Evolutionary conservation across 2,113 vertebrate genomes (phyloP).

Genomic region (Pteruthius melanotis): DNA sequence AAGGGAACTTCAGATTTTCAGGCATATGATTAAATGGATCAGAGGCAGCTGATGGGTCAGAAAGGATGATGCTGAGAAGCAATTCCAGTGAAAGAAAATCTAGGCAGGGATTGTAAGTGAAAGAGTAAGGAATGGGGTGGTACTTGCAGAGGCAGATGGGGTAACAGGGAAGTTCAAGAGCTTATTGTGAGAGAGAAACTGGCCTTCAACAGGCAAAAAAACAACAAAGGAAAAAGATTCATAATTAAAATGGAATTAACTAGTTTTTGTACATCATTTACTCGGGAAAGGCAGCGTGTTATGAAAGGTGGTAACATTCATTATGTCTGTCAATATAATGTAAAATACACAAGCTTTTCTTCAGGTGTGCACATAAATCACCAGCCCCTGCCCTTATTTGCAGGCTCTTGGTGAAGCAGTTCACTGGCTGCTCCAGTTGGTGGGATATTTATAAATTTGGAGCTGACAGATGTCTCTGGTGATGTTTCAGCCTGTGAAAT

Average conservation of each 20-base stretch:
- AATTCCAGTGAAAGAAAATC: background rate
- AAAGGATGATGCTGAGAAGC: background rate
- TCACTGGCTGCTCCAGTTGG: background rate
- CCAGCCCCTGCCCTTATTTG: background rate
- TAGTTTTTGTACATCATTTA: background rate
- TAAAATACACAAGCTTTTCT: slow-evolving; percentile 19
- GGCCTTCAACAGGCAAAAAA: background rate
- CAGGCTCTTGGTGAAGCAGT: background rate
- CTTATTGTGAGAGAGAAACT: background rate
- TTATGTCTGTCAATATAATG: background rate
- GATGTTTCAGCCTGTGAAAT: background rate
- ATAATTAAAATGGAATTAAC: background rate
- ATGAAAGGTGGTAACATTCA: background rate
- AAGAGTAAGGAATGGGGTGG: background rate
- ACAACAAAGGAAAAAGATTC: background rate
- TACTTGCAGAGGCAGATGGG: background rate
- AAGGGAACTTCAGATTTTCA: background rate
- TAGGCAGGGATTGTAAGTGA: background rate
- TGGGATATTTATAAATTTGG: background rate
- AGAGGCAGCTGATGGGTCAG: background rate
- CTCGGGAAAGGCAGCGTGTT: background rate
- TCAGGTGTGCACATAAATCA: background rate
- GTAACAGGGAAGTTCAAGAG: background rate
- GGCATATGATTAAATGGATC: background rate
- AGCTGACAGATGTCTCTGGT: background rate